phyloP scores from a whole-genome alignment of 2,113 vertebrate genomes.

The Siniperca knerii region DNA sequence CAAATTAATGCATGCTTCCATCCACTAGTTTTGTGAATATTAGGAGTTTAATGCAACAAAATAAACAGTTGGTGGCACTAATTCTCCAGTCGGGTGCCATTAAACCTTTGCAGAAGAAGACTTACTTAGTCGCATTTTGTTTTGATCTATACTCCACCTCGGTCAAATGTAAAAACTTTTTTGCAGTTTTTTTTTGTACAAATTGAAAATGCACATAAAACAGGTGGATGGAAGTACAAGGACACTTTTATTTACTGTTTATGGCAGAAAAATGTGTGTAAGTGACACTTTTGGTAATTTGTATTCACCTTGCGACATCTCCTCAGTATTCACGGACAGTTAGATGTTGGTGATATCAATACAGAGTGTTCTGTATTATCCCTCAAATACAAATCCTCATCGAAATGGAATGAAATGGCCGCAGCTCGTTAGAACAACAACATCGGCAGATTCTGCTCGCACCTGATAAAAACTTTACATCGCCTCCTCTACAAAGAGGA shows the following conservation, averaged over 20 bases:
- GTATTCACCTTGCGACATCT: slow-evolving; percentile 27
- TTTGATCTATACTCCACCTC: too few species aligned
- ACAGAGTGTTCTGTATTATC: slow-evolving; percentile 50
- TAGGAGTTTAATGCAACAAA: too few species aligned
- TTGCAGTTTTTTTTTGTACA: neutral
- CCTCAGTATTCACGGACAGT: slow-evolving; percentile 32
- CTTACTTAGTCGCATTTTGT: too few species aligned
- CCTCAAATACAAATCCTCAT: slow-evolving; percentile 56
- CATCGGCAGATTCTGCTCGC: slow-evolving; percentile 54
- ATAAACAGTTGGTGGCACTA: too few species aligned
- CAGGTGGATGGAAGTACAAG: neutral
- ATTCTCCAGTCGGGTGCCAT: too few species aligned
- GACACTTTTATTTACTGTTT: neutral
- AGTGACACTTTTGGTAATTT: slow-evolving; percentile 10
- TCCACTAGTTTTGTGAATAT: too few species aligned
- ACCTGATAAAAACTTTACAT: slow-evolving; percentile 69
- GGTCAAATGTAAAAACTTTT: neutral
- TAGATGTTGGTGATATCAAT: slow-evolving; percentile 30
- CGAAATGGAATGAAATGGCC: slow-evolving; percentile 48
- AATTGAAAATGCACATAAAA: neutral
- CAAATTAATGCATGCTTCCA: too few species aligned
- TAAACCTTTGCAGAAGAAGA: too few species aligned
- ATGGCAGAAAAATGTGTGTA: neutral
- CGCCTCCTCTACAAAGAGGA: slow-evolving; percentile 55
- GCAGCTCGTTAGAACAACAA: slow-evolving; percentile 46